Percentiles rank a stretch among this genome's conserved stretches.
phyloP scores from a whole-genome alignment of 2,888 invertebrate genomes.

The Odontothrips loti region DNA sequence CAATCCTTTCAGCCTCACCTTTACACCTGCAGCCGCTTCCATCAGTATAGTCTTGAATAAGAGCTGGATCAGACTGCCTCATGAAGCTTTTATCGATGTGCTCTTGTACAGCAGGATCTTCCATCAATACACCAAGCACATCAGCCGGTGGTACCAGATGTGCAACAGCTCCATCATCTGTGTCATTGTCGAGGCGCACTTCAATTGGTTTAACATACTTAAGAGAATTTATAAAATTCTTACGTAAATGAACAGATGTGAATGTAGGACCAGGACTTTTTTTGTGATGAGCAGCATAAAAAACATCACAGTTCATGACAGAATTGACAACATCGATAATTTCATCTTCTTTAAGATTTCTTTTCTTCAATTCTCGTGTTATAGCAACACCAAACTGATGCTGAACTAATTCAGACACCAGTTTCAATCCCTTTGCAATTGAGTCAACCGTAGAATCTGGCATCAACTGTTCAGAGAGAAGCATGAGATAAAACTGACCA shows the following conservation, averaged over 20 bases:
- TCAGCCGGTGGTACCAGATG: background rate
- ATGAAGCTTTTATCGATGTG: background rate
- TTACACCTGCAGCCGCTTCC: background rate
- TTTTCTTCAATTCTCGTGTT: background rate
- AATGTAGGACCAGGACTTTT: background rate
- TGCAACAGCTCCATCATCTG: background rate
- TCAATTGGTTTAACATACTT: background rate
- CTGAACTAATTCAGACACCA: background rate
- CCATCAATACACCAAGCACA: background rate
- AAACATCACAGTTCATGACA: background rate
- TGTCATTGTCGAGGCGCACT: background rate
- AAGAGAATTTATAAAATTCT: background rate
- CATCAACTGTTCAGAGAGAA: background rate
- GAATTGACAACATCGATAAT: background rate
- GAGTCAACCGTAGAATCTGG: background rate
- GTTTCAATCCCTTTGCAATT: background rate
- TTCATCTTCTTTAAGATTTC: background rate
- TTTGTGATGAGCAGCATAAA: background rate
- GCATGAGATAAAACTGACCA: background rate
- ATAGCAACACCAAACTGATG: background rate
- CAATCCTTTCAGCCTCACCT: background rate
- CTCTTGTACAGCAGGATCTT: background rate
- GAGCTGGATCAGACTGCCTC: background rate
- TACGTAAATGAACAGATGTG: background rate
- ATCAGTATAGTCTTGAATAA: background rate